Evolutionary conservation across 2,113 vertebrate genomes (phyloP).

Genomic region (Brachyhypopomus gauderio): DNA sequence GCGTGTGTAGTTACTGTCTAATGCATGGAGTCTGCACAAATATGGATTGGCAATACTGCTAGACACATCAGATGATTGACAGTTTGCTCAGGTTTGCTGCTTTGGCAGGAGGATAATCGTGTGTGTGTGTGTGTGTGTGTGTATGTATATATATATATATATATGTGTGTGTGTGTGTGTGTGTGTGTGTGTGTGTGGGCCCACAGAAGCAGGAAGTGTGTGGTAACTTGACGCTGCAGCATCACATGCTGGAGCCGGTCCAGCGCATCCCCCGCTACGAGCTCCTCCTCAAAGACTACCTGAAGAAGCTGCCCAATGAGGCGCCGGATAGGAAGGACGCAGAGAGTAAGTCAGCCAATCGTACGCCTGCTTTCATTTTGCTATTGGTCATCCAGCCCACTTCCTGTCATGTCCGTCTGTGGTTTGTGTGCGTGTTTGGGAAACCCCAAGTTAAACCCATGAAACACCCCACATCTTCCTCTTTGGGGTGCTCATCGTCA

Average conservation of each 20-base stretch:
- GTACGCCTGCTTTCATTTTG: background rate
- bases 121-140: no score
- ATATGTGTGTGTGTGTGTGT: conserved; percentile 7
- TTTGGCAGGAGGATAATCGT: no score
- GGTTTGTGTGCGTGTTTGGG: background rate
- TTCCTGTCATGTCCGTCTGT: conserved; percentile 3
- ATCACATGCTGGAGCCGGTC: conserved; percentile 97
- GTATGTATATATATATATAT: background rate
- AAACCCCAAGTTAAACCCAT: background rate
- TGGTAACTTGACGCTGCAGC: conserved; percentile 93
- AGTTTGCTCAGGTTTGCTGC: no score
- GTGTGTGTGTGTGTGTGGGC: conserved; percentile 26
- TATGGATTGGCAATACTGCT: no score
- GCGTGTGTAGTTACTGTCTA: no score
- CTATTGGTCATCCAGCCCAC: background rate
- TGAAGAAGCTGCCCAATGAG: conserved; percentile 89
- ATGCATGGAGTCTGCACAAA: no score
- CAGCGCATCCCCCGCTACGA: conserved; percentile 96
- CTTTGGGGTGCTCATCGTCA: no score
- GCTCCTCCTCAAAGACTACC: conserved; percentile 92
- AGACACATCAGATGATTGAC: no score
- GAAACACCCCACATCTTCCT: background rate
- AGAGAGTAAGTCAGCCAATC: conserved; percentile 79
- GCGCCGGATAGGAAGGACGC: conserved; percentile 88
- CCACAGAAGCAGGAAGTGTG: conserved; percentile 91